Conservation (phyloP, 2,888 invertebrate genomes). For the Mystacides longicornis region DNA sequence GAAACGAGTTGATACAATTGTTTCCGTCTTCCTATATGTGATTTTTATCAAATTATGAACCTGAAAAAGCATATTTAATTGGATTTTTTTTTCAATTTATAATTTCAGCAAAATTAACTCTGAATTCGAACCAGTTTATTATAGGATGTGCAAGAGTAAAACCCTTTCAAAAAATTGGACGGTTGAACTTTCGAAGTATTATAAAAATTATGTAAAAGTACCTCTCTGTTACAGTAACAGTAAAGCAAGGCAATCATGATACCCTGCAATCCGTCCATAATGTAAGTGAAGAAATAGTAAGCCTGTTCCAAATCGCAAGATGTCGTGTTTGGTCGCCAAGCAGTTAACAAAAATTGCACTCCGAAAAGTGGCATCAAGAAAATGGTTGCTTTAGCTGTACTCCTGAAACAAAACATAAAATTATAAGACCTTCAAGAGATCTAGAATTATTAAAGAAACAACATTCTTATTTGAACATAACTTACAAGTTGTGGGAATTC, state of each 20-base stretch:
- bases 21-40: conserved; percentile 44
- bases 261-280: conserved; percentile 55
- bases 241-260: conserved; percentile 56
- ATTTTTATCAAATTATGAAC: conserved; percentile 40
- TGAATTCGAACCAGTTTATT: no score
- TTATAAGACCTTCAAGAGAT: neutral
- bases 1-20: conserved; percentile 38
- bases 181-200: neutral
- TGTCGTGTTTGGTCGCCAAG: conserved; percentile 46
- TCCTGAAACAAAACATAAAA: conserved; percentile 36
- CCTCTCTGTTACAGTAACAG: conserved; percentile 61
- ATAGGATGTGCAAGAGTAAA: no score
- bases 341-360: conserved; percentile 57
- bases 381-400: conserved; percentile 56
- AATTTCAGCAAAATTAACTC: no score
- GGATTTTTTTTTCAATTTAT: no score
- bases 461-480: conserved; percentile 18
- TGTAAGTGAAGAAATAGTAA: conserved; percentile 53
- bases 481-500: conserved; percentile 44
- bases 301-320: conserved; percentile 47
- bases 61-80: no score
- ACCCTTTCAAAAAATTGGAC: no score
- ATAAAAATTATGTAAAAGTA: conserved; percentile 29
- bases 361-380: conserved; percentile 66
- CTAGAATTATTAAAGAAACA: neutral